Percentiles rank a stretch among this genome's conserved stretches.
Conservation (phyloP, 2,113 vertebrate genomes). For the Lipophrys pholis region DNA sequence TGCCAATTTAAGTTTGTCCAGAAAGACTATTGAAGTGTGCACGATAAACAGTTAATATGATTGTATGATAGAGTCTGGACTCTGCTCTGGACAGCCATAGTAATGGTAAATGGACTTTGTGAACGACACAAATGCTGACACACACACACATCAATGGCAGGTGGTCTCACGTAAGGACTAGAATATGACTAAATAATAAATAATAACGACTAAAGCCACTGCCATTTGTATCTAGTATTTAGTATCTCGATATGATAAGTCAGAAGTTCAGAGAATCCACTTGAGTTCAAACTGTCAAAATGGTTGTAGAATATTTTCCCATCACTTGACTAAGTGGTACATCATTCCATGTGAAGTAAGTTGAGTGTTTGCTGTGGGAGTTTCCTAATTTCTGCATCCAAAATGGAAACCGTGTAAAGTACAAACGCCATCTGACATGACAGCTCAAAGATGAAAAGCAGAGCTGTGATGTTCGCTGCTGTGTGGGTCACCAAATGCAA, state of each 20-base stretch:
- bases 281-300: background rate
- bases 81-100: too few relatives aligned
- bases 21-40: too few relatives aligned
- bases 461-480: slow-evolving; percentile 20
- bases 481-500: slow-evolving; percentile 30
- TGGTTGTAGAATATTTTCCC: background rate
- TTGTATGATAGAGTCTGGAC: too few relatives aligned
- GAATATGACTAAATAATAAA: too few relatives aligned
- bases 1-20: background rate
- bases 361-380: background rate
- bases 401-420: background rate
- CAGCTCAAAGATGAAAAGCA: slow-evolving; percentile 28
- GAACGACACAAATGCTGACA: too few relatives aligned
- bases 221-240: too few relatives aligned
- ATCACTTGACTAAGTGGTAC: background rate
- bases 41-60: too few relatives aligned
- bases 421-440: slow-evolving; percentile 11
- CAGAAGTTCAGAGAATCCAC: background rate
- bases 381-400: slow-evolving; percentile 3
- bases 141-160: too few relatives aligned
- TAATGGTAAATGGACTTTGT: too few relatives aligned
- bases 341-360: background rate
- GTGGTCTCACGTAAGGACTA: too few relatives aligned
- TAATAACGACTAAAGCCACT: too few relatives aligned
- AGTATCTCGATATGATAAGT: background rate